These are phyloP conservation scores for Agonopterix alstromeriana DNA, from an alignment of 2,888 invertebrate species.

Conservation along the genomic window DNA sequence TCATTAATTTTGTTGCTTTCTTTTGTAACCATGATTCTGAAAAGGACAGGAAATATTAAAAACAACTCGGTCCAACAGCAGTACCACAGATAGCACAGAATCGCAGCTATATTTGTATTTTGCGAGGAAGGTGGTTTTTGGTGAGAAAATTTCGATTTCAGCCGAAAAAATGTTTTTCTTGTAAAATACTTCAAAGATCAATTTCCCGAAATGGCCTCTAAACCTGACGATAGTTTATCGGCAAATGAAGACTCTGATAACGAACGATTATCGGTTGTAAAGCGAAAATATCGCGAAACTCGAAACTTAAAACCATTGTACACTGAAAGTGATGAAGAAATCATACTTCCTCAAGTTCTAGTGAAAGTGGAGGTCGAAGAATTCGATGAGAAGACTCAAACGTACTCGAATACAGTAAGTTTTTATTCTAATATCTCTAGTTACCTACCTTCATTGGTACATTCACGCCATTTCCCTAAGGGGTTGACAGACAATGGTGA, in stretches of 20 bases:
- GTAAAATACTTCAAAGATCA: conserved; percentile 1
- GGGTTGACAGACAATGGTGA: neutral
- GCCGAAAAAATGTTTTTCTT: conserved; percentile 8
- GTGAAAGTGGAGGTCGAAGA: conserved; percentile 32
- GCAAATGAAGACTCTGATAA: too few relatives aligned
- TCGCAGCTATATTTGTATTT: too few relatives aligned
- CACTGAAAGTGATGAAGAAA: conserved; percentile 23
- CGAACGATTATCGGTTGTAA: neutral
- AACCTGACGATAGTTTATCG: too few relatives aligned
- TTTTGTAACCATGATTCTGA: too few relatives aligned
- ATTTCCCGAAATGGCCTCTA: too few relatives aligned
- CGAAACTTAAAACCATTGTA: neutral
- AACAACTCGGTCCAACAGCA: too few relatives aligned
- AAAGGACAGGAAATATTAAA: too few relatives aligned
- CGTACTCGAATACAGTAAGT: neutral
- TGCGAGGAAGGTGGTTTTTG: too few relatives aligned
- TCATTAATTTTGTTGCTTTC: too few relatives aligned
- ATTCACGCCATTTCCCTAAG: neutral
- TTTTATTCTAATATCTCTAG: neutral
- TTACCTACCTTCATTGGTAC: neutral
- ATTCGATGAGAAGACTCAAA: conserved; percentile 11
- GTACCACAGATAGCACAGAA: too few relatives aligned
- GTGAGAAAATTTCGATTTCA: too few relatives aligned
- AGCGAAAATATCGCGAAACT: neutral
- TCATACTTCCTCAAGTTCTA: conserved; percentile 16